These are phyloP conservation scores for Cetoscarus ocellatus DNA, from an alignment of 2,797 vertebrate species.

Conservation along the genomic window DNA sequence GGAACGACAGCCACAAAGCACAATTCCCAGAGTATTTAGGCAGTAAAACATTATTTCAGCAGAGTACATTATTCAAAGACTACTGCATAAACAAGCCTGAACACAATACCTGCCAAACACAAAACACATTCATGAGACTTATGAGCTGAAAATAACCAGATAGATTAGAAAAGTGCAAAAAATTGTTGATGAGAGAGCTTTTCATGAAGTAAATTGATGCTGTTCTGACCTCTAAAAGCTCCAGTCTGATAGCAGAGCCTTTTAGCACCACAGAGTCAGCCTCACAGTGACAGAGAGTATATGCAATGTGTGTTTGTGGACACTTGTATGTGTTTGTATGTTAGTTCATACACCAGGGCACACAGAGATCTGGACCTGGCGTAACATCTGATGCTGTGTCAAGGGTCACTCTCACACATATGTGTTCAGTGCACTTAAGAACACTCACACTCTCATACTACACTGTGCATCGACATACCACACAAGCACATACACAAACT, in stretches of 20 bases:
- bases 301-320: conserved; percentile 5
- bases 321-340: background rate
- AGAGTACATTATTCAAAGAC: conserved; percentile 24
- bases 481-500: background rate
- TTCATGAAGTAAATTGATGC: conserved; percentile 23
- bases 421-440: conserved; percentile 31
- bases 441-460: background rate
- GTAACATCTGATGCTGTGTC: conserved; percentile 31
- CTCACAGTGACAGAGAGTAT: conserved; percentile 4
- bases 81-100: background rate
- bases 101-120: conserved; percentile 3
- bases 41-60: conserved; percentile 4
- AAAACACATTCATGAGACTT: conserved; percentile 31
- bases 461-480: background rate
- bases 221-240: conserved; percentile 45
- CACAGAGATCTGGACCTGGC: conserved; percentile 11
- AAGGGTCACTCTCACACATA: conserved; percentile 34
- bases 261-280: conserved; percentile 38
- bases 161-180: conserved; percentile 36
- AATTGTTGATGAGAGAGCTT: conserved; percentile 24
- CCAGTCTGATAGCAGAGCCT: conserved; percentile 30
- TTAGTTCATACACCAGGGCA: background rate
- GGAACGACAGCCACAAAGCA: background rate
- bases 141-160: conserved; percentile 28
- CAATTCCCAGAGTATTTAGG: conserved; percentile 1